A percentile compares a stretch with the other conserved stretches of the same genome.
These are phyloP conservation scores for Pygoscelis antarcticus DNA, from an alignment of 2,113 vertebrate species.

Conservation along the genomic window DNA sequence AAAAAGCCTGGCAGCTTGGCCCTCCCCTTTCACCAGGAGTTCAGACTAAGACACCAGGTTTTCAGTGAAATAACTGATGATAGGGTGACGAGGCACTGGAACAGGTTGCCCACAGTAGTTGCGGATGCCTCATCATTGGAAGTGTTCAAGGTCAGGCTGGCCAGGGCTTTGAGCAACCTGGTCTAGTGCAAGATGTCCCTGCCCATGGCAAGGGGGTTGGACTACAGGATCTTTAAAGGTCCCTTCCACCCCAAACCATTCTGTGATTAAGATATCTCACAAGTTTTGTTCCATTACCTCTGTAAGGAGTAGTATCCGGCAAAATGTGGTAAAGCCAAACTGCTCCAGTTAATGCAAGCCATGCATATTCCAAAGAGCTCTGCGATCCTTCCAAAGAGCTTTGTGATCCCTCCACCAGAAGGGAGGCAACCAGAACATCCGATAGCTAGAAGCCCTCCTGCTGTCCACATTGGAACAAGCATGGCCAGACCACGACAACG, in stretches of 20 bases:
- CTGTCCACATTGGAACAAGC: neutral
- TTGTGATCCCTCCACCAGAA: neutral
- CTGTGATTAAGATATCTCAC: neutral
- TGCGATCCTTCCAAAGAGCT: neutral
- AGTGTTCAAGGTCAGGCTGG: neutral
- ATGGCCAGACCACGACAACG: neutral
- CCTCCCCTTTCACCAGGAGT: neutral
- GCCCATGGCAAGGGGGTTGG: rapidly evolving
- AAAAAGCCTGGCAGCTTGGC: neutral
- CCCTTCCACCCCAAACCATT: neutral
- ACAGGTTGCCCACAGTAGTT: neutral
- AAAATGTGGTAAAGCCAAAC: neutral
- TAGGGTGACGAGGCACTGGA: neutral
- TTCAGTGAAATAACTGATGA: neutral
- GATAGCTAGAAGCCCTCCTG: neutral
- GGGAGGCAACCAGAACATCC: neutral
- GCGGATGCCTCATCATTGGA: neutral
- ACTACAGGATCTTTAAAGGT: neutral
- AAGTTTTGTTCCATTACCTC: neutral
- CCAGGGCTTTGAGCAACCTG: neutral
- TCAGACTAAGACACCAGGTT: neutral
- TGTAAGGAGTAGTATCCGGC: neutral
- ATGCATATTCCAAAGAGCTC: neutral
- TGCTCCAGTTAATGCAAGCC: neutral
- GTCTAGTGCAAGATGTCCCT: neutral